Base-by-base conservation (phyloP, 2,797 vertebrate genomes). In the Cacajao melanocephalus region DNA sequence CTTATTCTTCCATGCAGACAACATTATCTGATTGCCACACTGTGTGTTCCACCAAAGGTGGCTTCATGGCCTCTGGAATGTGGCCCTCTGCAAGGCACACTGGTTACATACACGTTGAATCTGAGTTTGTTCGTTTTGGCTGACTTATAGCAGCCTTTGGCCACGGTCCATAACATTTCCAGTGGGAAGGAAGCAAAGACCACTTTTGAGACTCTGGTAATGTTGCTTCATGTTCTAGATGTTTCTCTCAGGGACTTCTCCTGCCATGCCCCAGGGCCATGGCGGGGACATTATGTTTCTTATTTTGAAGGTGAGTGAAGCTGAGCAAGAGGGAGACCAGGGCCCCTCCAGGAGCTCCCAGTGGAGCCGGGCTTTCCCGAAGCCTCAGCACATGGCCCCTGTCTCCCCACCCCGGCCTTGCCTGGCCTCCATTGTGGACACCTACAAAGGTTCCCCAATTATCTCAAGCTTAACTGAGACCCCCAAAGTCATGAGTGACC, bases 401-500 rank as follows among this genome's bases (percentile, higher is more conserved):
- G 8, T 0, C n/a, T 30, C 52, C 72, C 30, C 20, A 3, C 3
- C 6, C 5, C 1, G 7, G 1, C 24, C 5, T 17, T 30, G 1
- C 14, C 92, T 92, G 95, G 97, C 93, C 95, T 98, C 85, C 48
- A 97, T 57, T 88, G 39, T 82, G 97, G 96, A 73, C 95, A 96
- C 96, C 79, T 96, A 97, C 90, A 92, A 94, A 96, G 97, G 95
- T 94, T 98, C 96, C 96, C 92, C 96, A 2, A 28, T 94, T 96
- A 95, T 72, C 93, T 97, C 84, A 84, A 96, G 94, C 97, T 97
- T 97, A 96, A 95, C 98, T 64, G 95, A 98, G 97, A 93, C 84
- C 97, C 48, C 93, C 64, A 94, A 96, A 93, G 94, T 97, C 97
- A 98, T 90, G 89, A 95, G 97, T 97, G 97, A 93, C 84, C 97